These are phyloP conservation scores for Sanderia malayensis DNA, from an alignment of 30 jellyfish, hydroid and myxozoan genomes.

Conservation along the genomic window DNA sequence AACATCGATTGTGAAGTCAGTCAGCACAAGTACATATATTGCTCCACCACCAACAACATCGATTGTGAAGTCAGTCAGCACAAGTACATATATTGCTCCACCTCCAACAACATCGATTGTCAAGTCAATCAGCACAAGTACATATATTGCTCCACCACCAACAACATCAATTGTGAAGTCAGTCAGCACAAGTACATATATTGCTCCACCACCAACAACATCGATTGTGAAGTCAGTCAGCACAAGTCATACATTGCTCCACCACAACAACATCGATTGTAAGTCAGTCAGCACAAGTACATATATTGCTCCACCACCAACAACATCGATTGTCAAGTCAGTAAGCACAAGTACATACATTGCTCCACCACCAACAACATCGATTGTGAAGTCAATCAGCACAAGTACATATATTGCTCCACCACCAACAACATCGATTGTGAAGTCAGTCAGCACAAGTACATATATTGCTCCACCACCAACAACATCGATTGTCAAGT, in stretches of 20 bases:
- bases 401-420: background rate
- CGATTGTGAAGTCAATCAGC: background rate
- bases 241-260: background rate
- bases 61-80: background rate
- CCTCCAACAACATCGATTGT: background rate
- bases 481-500: slow-evolving; percentile 1
- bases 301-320: background rate
- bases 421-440: background rate
- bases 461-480: slow-evolving; percentile 16
- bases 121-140: background rate
- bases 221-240: background rate
- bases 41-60: slow-evolving; percentile 1
- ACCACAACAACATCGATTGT: background rate
- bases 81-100: background rate
- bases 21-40: background rate
- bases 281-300: background rate
- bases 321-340: background rate
- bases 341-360: background rate
- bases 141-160: background rate
- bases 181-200: slow-evolving; percentile 10
- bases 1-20: background rate
- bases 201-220: slow-evolving; percentile 8
- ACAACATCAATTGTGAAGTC: slow-evolving; percentile 30
- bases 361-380: background rate
- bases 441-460: background rate